Percentiles rank a stretch among this genome's conserved stretches.
Conservation (phyloP, 2,797 vertebrate species). For the Eulemur rubriventer region DNA sequence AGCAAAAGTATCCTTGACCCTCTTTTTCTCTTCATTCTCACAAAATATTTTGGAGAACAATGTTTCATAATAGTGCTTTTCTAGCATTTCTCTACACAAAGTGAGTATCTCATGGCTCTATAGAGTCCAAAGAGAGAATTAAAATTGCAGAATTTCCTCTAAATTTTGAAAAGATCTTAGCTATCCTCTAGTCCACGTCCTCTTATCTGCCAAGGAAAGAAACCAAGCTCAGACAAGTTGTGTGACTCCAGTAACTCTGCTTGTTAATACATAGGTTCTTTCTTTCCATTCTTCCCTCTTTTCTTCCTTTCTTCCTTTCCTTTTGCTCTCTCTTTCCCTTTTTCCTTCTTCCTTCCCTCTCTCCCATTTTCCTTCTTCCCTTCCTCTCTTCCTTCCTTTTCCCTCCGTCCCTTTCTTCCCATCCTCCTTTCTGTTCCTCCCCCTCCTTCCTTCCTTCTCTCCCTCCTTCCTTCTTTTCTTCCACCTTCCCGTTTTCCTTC, state of each 20-base stretch:
- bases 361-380: fast-evolving
- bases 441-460: not conserved
- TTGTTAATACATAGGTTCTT: not conserved
- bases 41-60: conserved; percentile 59
- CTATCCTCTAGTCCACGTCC: not conserved
- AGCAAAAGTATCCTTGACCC: conserved; percentile 11
- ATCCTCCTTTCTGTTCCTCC: not conserved
- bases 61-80: conserved; percentile 20
- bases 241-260: not conserved
- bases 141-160: not conserved
- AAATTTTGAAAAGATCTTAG: not conserved
- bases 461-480: fast-evolving
- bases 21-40: conserved; percentile 70
- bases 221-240: not conserved
- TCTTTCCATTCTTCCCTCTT: not conserved
- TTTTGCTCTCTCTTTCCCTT: fast-evolving
- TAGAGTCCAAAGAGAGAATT: not conserved
- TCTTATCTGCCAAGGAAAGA: not conserved
- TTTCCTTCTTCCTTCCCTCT: fast-evolving
- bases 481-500: not conserved
- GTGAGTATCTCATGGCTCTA: not conserved
- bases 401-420: no score
- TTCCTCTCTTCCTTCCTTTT: no score
- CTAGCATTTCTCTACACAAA: conserved; percentile 36
- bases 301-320: not conserved